Base-by-base conservation (phyloP, 2,113 vertebrate species). In the Sardina pilchardus region DNA sequence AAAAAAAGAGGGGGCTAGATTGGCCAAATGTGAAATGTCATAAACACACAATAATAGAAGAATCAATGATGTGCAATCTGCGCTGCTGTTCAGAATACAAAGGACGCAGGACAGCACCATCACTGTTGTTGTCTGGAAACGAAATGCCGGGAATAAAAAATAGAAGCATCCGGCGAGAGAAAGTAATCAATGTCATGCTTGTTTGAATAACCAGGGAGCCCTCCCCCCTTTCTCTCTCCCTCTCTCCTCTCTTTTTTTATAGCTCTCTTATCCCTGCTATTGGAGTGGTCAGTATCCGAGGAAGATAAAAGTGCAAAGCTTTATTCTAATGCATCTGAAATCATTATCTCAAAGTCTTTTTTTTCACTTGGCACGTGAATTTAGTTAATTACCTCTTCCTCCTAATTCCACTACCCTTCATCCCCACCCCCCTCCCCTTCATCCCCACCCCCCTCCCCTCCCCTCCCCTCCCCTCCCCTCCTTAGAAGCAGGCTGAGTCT, bases 1-100 rank as follows among this genome's bases (percentile, higher is more conserved):
- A 81, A 24, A 42, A 5, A 26, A 9, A 19, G 83, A n/a, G 17
- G 24, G 39, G 5, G 34, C 93, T 94, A 93, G 94, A 90, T 90
- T 92, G 91, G 92, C 93, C 91, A 93, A 94, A 94, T 92, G 89
- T 89, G 91, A 93, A 94, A 94, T 93, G 92, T 91, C 93, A 91
- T 88, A 92, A 93, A 88, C 34, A 88, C 89, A 88, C 90, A 92
- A 90, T 94, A 91, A 94, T 91, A 92, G 91, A 93, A 63, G 84
- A 91, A 94, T 94, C 93, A 90, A 91, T 94, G 93, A 88, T 88
- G 86, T 90, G 86, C 91, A 87, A 84, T 88, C 81, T 42, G 36
- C 12, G 53, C 43, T 81, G 82, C 75, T 82, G 84, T 83, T 83
- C 45, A 83, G 85, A 85, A 86, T 19, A 85, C 85, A 87, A 87